These are phyloP conservation scores for Torymus tubicola DNA, from an alignment of 2,888 invertebrate genomes.

Conservation along the genomic window DNA sequence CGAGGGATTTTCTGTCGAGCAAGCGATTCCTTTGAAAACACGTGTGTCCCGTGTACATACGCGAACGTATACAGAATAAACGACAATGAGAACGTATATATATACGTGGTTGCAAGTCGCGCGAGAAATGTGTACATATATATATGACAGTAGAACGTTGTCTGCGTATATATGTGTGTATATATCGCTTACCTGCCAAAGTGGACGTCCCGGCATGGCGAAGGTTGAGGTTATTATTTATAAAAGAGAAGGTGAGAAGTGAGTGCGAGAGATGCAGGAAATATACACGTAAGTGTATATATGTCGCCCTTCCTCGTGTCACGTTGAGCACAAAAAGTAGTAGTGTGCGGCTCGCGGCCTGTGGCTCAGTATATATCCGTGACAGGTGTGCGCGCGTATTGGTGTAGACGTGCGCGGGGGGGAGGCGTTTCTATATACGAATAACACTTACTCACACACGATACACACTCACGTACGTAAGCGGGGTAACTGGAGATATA, in stretches of 20 bases:
- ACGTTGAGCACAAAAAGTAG: conserved; percentile 72
- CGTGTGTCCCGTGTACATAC: no score
- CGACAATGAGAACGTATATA: not conserved
- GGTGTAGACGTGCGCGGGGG: conserved; percentile 67
- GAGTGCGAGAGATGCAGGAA: conserved; percentile 5
- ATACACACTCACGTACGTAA: conserved; percentile 42
- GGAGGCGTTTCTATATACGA: conserved; percentile 74
- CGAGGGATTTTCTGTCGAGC: no score
- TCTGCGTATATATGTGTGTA: no score
- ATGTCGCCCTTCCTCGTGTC: conserved; percentile 56
- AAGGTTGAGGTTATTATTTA: conserved; percentile 34
- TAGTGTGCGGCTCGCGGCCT: conserved; percentile 67
- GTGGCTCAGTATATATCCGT: conserved; percentile 74
- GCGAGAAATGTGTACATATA: no score
- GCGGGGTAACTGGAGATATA: conserved; percentile 61
- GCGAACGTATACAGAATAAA: not conserved
- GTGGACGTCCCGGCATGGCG: conserved; percentile 85
- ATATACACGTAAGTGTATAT: not conserved
- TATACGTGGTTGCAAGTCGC: not conserved
- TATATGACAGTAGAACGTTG: no score
- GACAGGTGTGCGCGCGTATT: conserved; percentile 70
- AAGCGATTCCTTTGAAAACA: no score
- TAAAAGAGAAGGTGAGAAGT: conserved; percentile 11
- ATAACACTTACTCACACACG: conserved; percentile 65
- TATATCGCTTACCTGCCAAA: conserved; percentile 84